Evolutionary conservation across 2,797 vertebrate species (phyloP), one percentile per base, ranked within the genome.

Genomic region (Pyrocephalus nanus): DNA sequence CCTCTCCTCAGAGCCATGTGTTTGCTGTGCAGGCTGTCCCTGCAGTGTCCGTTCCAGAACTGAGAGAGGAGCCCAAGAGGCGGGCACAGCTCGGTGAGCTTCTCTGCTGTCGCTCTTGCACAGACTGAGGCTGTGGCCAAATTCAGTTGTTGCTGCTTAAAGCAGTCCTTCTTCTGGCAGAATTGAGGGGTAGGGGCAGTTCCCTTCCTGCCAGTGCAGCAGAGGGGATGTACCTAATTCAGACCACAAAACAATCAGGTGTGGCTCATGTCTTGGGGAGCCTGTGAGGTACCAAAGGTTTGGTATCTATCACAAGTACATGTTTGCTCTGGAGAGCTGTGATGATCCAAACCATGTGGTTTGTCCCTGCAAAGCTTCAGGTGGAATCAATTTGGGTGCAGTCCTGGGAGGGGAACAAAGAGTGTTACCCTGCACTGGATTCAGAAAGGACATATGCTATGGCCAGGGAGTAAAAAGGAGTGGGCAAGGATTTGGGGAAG

Each of bases 331-430:
- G 47, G 80, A 82, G 51, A 65, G 25, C 60, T 8, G 4, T 62
- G 60, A 12, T 85, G 42, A 25, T 89, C 47, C 16, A n/a, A 54
- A 69, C 15, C 16, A 6, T 34, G 22, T 0, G 0, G 7, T 75
- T 81, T 84, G 38, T 92, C 43, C n/a, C 47, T 89, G 86, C 20
- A 66, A 23, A 81, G 30, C 62, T 65, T 53, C 17, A 43, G 25
- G 25, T 84, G 9, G 22, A 32, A 75, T 43, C 20, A 40, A 9
- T 74, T 86, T 78, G 78, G 22, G 12, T 70, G 62, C 34, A 81
- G 2, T 62, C 25, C 50, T 88, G 43, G 14, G 54, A 72, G 51
- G 25, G 23, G 23, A 76, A 17, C 15, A 70, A 50, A 40, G 58
- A 62, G 29, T 9, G 2, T 67, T 58, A 62, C 32, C 26, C 4